These are phyloP conservation scores for Protosalanx chinensis DNA, from an alignment of 2,797 vertebrate species.

Conservation along the genomic window DNA sequence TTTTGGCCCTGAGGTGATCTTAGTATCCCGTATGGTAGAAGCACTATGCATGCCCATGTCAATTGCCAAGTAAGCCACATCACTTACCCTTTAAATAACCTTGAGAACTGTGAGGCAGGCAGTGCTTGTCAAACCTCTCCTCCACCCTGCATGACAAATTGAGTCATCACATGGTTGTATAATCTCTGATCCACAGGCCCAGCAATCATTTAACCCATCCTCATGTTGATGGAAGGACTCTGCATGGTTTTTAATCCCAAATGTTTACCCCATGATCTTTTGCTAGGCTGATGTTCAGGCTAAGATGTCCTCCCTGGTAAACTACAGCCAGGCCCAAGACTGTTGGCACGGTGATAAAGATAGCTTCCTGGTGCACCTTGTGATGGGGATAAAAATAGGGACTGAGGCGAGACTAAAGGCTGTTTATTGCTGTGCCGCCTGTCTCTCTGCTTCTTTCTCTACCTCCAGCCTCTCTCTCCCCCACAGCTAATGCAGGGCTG, in stretches of 20 bases:
- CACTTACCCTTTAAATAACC: conserved; percentile 7
- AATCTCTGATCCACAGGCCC: conserved; percentile 23
- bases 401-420: conserved; percentile 25
- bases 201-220: neutral
- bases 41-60: neutral
- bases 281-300: conserved; percentile 1
- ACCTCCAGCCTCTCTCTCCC: neutral
- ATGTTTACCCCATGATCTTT: conserved; percentile 7
- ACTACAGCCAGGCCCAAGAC: conserved; percentile 23
- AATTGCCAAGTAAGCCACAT: conserved; percentile 5
- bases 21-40: conserved; percentile 4
- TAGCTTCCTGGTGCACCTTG: conserved; percentile 31
- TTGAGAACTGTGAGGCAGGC: neutral
- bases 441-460: neutral
- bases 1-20: neutral
- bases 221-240: neutral
- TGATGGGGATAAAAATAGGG: conserved; percentile 53
- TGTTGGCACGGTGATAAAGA: conserved; percentile 35
- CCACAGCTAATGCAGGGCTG: no score
- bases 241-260: neutral
- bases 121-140: neutral
- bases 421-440: conserved; percentile 16
- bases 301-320: conserved; percentile 16
- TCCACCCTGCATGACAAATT: conserved; percentile 7
- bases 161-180: conserved; percentile 13